Evolutionary conservation across 2,113 vertebrate species (phyloP).

Genomic region (Hystrix brachyura): DNA sequence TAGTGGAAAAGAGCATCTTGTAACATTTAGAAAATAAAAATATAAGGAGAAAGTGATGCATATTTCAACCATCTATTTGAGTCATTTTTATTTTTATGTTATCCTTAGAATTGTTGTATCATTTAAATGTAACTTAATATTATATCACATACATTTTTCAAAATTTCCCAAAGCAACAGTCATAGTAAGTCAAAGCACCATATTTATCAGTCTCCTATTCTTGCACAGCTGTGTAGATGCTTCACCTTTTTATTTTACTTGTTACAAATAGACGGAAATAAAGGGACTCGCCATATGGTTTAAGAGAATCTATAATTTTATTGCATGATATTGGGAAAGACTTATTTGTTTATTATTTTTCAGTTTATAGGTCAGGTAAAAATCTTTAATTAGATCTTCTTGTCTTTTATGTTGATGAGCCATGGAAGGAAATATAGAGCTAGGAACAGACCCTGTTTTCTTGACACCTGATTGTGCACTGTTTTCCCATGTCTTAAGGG

Average conservation of each 20-base stretch:
- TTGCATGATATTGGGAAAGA: not conserved
- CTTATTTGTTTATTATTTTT: slow-evolving; percentile 8
- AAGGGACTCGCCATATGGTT: not conserved
- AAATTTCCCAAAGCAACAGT: slow-evolving; percentile 26
- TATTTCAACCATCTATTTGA: not conserved
- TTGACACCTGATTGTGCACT: not conserved
- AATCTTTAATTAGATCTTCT: not conserved
- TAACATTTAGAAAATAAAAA: slow-evolving; percentile 38
- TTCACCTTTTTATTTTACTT: not conserved
- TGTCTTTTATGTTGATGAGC: not conserved
- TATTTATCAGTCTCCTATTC: slow-evolving; percentile 2
- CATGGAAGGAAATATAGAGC: not conserved
- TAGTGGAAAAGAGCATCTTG: slow-evolving; percentile 12
- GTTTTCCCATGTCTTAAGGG: not conserved
- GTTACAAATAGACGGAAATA: not conserved
- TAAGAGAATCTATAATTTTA: slow-evolving; percentile 16
- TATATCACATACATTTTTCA: not conserved
- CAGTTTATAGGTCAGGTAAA: not conserved
- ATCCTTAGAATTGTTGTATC: not conserved
- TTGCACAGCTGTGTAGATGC: not conserved
- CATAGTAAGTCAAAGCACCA: slow-evolving; percentile 7
- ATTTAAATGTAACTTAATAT: slow-evolving; percentile 49
- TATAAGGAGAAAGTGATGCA: not conserved
- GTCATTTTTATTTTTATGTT: slow-evolving; percentile 39
- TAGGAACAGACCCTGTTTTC: not conserved